These are phyloP conservation scores for Tetraneura akinire DNA, from an alignment of 1,140 invertebrate genomes.

Conservation along the genomic window DNA sequence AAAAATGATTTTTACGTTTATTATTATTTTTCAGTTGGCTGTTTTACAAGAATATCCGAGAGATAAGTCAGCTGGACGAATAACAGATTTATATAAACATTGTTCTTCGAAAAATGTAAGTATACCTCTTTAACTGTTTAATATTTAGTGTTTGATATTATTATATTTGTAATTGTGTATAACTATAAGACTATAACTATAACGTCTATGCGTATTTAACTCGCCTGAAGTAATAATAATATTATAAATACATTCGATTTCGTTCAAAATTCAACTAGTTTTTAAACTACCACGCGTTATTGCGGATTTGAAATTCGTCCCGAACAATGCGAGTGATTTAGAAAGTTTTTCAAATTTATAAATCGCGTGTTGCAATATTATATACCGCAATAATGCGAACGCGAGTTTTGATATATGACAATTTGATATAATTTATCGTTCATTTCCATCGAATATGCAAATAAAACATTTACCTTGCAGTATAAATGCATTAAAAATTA, in stretches of 20 bases:
- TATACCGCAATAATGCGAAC: neutral
- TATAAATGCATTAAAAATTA: neutral
- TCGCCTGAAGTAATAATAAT: no score
- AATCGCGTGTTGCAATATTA: no score
- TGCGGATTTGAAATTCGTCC: neutral
- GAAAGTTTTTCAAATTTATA: neutral
- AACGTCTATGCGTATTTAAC: no score
- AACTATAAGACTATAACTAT: no score
- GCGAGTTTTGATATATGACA: neutral
- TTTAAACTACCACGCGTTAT: no score
- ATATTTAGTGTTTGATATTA: neutral
- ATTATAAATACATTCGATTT: no score
- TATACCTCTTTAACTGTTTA: neutral
- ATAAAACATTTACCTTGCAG: neutral
- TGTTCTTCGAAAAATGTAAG: conserved; percentile 41
- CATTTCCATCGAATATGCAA: neutral
- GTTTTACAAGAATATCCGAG: conserved; percentile 37
- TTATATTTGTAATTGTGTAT: no score
- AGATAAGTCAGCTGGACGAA: conserved; percentile 33
- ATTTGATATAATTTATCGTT: neutral
- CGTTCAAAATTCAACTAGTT: no score
- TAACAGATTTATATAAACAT: conserved; percentile 35
- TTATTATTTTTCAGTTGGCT: conserved; percentile 22
- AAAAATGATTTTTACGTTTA: neutral
- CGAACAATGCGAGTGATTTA: neutral